Conservation (phyloP, 2,888 invertebrate species). For the Tetramorium bicarinatum region DNA sequence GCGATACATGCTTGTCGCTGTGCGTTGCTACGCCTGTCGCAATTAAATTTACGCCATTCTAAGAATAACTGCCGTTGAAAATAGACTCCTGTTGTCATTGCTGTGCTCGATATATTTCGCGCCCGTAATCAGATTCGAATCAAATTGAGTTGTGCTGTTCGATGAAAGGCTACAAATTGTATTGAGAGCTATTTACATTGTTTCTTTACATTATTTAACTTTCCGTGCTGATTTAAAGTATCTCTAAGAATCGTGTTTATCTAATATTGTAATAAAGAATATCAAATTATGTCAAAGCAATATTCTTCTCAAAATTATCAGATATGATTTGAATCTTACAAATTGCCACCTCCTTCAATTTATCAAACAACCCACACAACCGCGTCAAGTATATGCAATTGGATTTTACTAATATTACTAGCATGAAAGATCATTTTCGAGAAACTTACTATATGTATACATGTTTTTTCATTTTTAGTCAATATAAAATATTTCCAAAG, state of each 20-base stretch:
- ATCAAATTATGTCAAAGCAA: not conserved
- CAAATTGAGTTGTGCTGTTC: slow-evolving; percentile 28
- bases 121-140: slow-evolving; percentile 64
- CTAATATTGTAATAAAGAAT: not conserved
- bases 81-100: slow-evolving; percentile 77
- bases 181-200: not conserved
- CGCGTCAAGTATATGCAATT: not conserved
- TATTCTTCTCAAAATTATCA: not conserved
- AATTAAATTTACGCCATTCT: slow-evolving; percentile 77
- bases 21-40: slow-evolving; percentile 76
- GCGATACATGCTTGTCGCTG: slow-evolving; percentile 73
- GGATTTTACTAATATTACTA: slow-evolving; percentile 1
- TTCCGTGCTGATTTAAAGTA: not conserved
- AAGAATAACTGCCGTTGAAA: slow-evolving; percentile 74
- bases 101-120: slow-evolving; percentile 60
- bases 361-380: not conserved
- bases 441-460: not conserved
- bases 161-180: slow-evolving; percentile 23
- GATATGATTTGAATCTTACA: not conserved
- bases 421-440: not conserved
- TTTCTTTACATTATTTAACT: slow-evolving; percentile 15
- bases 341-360: not conserved
- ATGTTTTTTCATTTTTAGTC: not conserved
- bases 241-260: not conserved
- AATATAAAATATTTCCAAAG: not conserved